Conservation (phyloP, 2,113 vertebrate species). For the Zosterops japonicus region DNA sequence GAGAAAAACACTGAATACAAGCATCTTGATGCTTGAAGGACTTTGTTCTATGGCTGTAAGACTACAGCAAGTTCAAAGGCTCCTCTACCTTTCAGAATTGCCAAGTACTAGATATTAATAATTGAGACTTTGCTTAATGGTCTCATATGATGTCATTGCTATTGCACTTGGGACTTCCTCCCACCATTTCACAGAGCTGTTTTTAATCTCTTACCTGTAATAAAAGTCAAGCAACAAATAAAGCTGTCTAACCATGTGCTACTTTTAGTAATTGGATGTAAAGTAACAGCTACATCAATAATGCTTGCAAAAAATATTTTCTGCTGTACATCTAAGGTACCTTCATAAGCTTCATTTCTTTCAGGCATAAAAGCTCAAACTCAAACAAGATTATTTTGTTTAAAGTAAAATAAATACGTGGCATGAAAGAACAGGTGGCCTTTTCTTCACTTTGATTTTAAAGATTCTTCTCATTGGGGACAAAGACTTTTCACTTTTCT, state of each 20-base stretch:
- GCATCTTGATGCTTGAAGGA: neutral
- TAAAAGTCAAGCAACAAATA: conserved; percentile 1
- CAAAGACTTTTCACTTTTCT: neutral
- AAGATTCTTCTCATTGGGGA: neutral
- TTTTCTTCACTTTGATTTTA: neutral
- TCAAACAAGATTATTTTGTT: neutral
- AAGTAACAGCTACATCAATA: neutral
- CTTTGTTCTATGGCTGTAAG: neutral
- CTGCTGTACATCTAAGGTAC: neutral
- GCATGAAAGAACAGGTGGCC: neutral
- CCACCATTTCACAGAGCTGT: neutral
- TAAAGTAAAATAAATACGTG: neutral
- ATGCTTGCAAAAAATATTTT: neutral
- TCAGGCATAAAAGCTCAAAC: neutral
- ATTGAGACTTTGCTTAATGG: neutral
- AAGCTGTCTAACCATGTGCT: neutral
- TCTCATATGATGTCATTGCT: neutral
- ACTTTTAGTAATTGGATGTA: neutral
- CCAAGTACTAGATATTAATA: neutral
- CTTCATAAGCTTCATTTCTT: neutral
- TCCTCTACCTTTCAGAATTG: neutral
- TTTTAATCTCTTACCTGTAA: conserved; percentile 28
- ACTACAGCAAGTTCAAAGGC: neutral
- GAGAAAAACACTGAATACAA: neutral
- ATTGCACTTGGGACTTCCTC: conserved; percentile 1